phyloP scores from a whole-genome alignment of 2,797 vertebrate genomes.

The Petrocephalus sullivani region DNA sequence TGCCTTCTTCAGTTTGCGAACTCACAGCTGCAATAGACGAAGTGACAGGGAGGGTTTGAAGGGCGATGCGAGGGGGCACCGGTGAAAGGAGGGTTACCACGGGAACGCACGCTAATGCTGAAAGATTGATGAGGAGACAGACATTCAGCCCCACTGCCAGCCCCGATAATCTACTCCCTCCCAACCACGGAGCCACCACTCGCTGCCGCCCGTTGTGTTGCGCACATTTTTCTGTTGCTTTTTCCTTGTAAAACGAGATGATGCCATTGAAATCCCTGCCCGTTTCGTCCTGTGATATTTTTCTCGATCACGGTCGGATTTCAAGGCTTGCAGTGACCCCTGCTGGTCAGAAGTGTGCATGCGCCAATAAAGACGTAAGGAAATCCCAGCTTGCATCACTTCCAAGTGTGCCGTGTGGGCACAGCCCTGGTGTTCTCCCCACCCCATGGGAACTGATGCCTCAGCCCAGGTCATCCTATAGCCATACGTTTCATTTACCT shows the following conservation, averaged over 20 bases:
- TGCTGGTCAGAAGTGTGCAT: slow-evolving; percentile 46
- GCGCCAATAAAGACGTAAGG: slow-evolving; percentile 37
- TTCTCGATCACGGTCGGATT: slow-evolving; percentile 22
- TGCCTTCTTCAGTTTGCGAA: slow-evolving; percentile 41
- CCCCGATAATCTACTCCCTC: slow-evolving; percentile 54
- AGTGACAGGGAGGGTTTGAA: not conserved
- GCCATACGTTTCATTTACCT: not conserved
- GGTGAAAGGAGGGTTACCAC: slow-evolving; percentile 47
- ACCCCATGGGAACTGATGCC: slow-evolving; percentile 40
- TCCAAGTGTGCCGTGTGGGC: slow-evolving; percentile 41
- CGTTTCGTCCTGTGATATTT: slow-evolving; percentile 30
- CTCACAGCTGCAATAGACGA: slow-evolving; percentile 33
- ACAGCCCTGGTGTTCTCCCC: slow-evolving; percentile 49
- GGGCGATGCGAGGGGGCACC: slow-evolving; percentile 30
- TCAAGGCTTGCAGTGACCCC: slow-evolving; percentile 63
- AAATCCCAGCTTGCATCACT: slow-evolving; percentile 65
- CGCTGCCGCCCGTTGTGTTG: slow-evolving; percentile 12
- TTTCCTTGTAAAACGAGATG: slow-evolving; percentile 43
- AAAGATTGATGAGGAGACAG: slow-evolving; percentile 73
- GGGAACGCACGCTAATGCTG: slow-evolving; percentile 57
- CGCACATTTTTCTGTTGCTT: slow-evolving; percentile 21
- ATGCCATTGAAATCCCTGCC: slow-evolving; percentile 32
- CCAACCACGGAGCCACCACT: slow-evolving; percentile 38
- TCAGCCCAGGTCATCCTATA: not conserved
- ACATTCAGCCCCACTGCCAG: slow-evolving; percentile 54